phyloP scores from a whole-genome alignment of 2,797 vertebrate genomes.

The Sebastes wilsoni region DNA sequence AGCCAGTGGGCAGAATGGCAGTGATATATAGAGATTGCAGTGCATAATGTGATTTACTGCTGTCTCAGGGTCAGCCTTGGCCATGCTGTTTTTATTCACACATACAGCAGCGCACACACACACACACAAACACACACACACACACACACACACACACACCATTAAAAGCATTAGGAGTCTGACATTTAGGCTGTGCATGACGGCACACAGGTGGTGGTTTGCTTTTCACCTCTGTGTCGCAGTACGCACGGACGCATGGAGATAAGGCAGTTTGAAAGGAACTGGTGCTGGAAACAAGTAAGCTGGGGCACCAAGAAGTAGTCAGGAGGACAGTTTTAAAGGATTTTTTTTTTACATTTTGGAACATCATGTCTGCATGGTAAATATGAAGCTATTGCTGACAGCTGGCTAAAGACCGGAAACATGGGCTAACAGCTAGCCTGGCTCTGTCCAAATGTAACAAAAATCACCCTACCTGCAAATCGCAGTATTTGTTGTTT shows the following conservation, averaged over 20 bases:
- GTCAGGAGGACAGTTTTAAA: neutral
- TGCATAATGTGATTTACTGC: constrained; percentile 72
- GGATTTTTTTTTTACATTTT: neutral
- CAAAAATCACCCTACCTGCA: neutral
- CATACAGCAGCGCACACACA: constrained; percentile 25
- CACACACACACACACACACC: constrained; percentile 13
- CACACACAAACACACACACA: constrained; percentile 14
- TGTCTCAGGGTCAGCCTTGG: constrained; percentile 50
- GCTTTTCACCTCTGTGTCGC: constrained; percentile 27
- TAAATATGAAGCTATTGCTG: neutral
- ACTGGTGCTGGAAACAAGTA: neutral
- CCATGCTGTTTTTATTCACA: constrained; percentile 62
- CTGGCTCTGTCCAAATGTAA: neutral
- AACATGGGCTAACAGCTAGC: neutral
- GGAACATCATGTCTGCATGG: neutral
- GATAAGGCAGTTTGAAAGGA: constrained; percentile 1
- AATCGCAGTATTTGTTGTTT: too few species aligned
- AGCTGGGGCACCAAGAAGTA: neutral
- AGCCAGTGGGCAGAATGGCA: constrained; percentile 39
- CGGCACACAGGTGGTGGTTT: constrained; percentile 49
- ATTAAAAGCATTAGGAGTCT: constrained; percentile 64
- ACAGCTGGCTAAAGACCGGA: neutral
- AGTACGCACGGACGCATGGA: neutral
- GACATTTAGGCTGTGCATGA: constrained; percentile 67
- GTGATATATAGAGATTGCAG: constrained; percentile 63